A percentile compares a stretch with the other conserved stretches of the same genome.
Conservation (phyloP, 1,140 invertebrate species). For the Megathymus violae region DNA sequence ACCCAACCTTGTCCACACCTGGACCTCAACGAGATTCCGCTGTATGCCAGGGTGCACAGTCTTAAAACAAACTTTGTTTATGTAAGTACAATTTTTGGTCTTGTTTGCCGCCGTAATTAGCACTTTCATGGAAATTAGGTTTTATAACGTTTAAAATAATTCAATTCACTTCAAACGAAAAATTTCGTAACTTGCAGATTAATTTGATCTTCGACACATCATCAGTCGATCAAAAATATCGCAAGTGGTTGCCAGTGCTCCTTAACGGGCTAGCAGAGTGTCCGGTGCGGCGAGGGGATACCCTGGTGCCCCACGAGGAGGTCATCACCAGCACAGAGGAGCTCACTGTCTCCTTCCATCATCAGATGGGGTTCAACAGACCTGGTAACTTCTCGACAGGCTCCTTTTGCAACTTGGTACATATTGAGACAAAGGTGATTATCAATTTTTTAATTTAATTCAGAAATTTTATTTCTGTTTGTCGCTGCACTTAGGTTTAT, state of each 20-base stretch:
- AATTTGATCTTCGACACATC: constrained; percentile 89
- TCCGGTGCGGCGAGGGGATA: constrained; percentile 85
- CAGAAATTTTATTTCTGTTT: too few relatives aligned
- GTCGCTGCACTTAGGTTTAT: too few relatives aligned
- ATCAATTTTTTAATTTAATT: too few relatives aligned
- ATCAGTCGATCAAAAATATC: constrained; percentile 83
- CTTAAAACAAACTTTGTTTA: constrained; percentile 93
- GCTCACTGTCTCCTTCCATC: constrained; percentile 87
- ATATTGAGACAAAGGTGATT: constrained; percentile 53
- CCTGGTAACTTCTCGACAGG: constrained; percentile 65
- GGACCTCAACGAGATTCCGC: constrained; percentile 87
- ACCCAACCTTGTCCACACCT: constrained; percentile 85
- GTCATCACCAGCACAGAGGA: constrained; percentile 90
- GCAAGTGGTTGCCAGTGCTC: constrained; percentile 89
- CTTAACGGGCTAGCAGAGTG: constrained; percentile 89
- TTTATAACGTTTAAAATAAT: too few relatives aligned
- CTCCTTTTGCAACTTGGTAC: constrained; percentile 59
- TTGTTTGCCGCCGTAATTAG: too few relatives aligned
- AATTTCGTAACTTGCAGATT: constrained; percentile 53
- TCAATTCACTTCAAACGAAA: background rate
- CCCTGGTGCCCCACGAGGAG: constrained; percentile 87
- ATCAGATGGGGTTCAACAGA: constrained; percentile 85
- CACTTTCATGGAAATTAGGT: too few relatives aligned
- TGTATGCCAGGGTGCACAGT: constrained; percentile 91
- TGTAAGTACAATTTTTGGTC: constrained; percentile 87